Conservation (phyloP, 1,140 invertebrate species). For the Drosophila kikkawai region DNA sequence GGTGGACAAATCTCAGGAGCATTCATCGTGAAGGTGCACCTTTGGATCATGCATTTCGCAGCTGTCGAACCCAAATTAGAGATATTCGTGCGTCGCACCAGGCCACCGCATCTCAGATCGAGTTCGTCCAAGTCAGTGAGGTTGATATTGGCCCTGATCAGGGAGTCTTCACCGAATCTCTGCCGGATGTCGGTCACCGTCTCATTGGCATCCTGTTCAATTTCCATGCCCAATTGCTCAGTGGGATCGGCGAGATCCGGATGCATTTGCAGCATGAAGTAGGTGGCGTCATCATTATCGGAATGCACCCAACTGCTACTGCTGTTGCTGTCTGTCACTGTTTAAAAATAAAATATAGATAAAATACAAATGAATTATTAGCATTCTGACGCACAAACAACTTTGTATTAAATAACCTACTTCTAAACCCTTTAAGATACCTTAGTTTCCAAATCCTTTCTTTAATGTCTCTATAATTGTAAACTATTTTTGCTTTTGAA, state of each 20-base stretch:
- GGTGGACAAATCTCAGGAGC: slow-evolving; percentile 91
- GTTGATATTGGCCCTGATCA: slow-evolving; percentile 88
- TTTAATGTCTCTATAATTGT: background rate
- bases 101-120: slow-evolving; percentile 90
- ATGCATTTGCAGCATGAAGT: slow-evolving; percentile 89
- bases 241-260: slow-evolving; percentile 89
- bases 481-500: background rate
- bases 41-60: slow-evolving; percentile 89
- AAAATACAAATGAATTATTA: background rate
- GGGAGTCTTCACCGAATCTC: slow-evolving; percentile 88
- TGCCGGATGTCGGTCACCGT: slow-evolving; percentile 89
- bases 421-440: no score
- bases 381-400: no score
- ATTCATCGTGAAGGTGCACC: slow-evolving; percentile 87
- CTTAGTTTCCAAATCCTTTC: background rate
- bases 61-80: slow-evolving; percentile 86
- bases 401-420: no score
- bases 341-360: background rate
- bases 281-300: slow-evolving; percentile 86
- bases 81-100: slow-evolving; percentile 88
- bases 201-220: slow-evolving; percentile 89
- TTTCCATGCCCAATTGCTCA: slow-evolving; percentile 90
- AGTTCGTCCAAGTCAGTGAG: slow-evolving; percentile 89
- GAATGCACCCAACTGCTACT: slow-evolving; percentile 76
- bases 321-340: slow-evolving; percentile 49